Percentiles rank a stretch among this genome's conserved stretches.
These are phyloP conservation scores for Argyresthia albistria DNA, from an alignment of 2,888 invertebrate species.

Conservation along the genomic window DNA sequence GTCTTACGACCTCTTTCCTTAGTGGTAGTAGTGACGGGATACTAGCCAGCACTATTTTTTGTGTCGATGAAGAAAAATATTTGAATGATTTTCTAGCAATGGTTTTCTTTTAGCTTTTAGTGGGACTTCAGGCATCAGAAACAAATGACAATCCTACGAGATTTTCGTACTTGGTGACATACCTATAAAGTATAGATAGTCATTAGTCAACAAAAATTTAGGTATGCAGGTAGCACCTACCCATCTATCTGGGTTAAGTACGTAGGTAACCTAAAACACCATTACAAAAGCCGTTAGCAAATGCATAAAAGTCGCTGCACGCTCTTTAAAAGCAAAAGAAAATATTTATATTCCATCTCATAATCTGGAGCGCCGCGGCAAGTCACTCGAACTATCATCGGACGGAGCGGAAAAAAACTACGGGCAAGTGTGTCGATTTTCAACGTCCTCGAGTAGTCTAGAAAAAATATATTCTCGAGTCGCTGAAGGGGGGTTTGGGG, in stretches of 20 bases:
- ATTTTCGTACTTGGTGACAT: too few relatives aligned
- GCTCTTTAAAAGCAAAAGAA: conserved; percentile 4
- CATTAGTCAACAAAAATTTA: not conserved
- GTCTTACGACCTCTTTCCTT: conserved; percentile 36
- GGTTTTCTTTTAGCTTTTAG: too few relatives aligned
- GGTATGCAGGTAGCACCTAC: too few relatives aligned
- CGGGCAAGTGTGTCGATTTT: conserved; percentile 69
- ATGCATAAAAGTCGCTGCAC: too few relatives aligned
- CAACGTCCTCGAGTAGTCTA: conserved; percentile 61
- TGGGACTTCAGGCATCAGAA: too few relatives aligned
- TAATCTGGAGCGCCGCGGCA: conserved; percentile 35
- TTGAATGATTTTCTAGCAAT: too few relatives aligned
- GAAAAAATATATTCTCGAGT: conserved; percentile 68
- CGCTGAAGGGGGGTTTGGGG: conserved; percentile 47
- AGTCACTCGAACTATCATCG: conserved; percentile 66
- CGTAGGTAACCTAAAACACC: not conserved
- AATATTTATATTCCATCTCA: conserved; percentile 14
- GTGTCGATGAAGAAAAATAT: not conserved
- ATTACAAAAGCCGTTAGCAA: not conserved
- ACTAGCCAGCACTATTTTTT: not conserved
- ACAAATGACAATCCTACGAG: too few relatives aligned
- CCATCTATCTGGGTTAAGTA: not conserved
- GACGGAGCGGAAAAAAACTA: conserved; percentile 53
- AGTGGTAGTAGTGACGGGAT: not conserved
- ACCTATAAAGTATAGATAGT: too few relatives aligned